Evolutionary conservation across 2,888 invertebrate species (phyloP).

Genomic region (Mesorhabditis spiculigera): DNA sequence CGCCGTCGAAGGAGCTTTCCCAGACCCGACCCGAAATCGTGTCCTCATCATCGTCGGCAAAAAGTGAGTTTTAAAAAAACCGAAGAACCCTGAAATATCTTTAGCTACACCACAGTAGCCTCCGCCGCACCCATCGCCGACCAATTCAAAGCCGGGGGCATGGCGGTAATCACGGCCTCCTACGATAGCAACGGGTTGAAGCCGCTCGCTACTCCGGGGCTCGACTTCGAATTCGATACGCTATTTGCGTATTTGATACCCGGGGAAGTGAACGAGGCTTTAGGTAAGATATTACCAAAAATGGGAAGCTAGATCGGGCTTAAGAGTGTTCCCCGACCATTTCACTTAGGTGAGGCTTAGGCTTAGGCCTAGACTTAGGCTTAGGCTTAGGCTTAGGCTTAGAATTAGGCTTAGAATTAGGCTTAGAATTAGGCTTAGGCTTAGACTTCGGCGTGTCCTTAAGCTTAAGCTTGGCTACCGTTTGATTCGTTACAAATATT

Average conservation of each 20-base stretch:
- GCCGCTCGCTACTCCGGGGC: background rate
- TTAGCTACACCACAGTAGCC: background rate
- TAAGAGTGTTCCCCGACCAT: too few relatives aligned
- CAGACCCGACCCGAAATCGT: background rate
- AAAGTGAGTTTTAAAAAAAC: background rate
- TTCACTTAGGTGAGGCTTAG: too few relatives aligned
- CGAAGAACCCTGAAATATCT: background rate
- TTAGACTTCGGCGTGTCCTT: too few relatives aligned
- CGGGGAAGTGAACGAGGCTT: background rate
- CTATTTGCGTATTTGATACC: background rate
- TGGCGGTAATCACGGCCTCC: slow-evolving; percentile 1
- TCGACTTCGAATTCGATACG: slow-evolving; percentile 1
- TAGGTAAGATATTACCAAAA: background rate
- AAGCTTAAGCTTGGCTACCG: too few relatives aligned
- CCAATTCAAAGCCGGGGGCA: background rate
- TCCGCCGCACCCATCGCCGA: background rate
- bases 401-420: too few relatives aligned
- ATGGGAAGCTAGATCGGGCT: too few relatives aligned
- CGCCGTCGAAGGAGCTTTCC: background rate
- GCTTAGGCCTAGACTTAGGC: too few relatives aligned
- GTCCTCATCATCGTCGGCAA: background rate
- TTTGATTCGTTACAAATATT: background rate
- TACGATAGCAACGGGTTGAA: background rate
- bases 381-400: too few relatives aligned
- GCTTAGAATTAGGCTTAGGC: too few relatives aligned